Evolutionary conservation across 2,113 vertebrate genomes (phyloP).

Genomic region (Dolichotis patagonum): DNA sequence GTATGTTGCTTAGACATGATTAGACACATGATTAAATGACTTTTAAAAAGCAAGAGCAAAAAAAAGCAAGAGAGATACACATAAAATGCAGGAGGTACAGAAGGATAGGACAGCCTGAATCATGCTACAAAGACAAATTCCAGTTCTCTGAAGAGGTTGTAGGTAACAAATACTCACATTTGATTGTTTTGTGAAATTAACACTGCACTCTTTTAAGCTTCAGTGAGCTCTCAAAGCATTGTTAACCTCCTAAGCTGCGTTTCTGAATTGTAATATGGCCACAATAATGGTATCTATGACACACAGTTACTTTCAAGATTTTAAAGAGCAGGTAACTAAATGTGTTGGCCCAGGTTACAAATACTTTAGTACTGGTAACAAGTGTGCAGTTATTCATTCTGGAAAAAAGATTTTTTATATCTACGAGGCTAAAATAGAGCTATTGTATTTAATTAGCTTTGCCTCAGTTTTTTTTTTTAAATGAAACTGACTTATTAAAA

Average conservation of each 20-base stretch:
- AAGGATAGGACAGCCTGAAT: not conserved
- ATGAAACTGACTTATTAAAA: not conserved
- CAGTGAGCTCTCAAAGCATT: not conserved
- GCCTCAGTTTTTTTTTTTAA: not conserved
- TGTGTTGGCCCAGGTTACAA: not conserved
- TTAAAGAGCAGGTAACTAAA: not conserved
- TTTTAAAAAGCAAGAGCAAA: not conserved
- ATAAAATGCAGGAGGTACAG: not conserved
- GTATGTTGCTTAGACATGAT: conserved; percentile 21
- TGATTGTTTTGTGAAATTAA: not conserved
- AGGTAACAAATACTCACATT: not conserved
- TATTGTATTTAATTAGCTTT: not conserved
- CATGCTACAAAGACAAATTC: not conserved
- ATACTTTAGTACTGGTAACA: not conserved
- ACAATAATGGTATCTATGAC: not conserved
- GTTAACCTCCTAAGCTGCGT: not conserved
- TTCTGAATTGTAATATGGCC: not conserved
- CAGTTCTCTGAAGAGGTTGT: not conserved
- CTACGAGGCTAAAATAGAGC: not conserved
- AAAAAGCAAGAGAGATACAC: not conserved
- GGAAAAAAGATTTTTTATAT: not conserved
- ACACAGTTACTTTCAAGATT: not conserved
- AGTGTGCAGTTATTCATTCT: not conserved
- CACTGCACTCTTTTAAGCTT: not conserved
- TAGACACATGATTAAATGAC: not conserved